A percentile compares a stretch with the other conserved stretches of the same genome.
These are phyloP conservation scores for Bombus breviceps DNA, from an alignment of 1,140 invertebrate species.

Conservation along the genomic window DNA sequence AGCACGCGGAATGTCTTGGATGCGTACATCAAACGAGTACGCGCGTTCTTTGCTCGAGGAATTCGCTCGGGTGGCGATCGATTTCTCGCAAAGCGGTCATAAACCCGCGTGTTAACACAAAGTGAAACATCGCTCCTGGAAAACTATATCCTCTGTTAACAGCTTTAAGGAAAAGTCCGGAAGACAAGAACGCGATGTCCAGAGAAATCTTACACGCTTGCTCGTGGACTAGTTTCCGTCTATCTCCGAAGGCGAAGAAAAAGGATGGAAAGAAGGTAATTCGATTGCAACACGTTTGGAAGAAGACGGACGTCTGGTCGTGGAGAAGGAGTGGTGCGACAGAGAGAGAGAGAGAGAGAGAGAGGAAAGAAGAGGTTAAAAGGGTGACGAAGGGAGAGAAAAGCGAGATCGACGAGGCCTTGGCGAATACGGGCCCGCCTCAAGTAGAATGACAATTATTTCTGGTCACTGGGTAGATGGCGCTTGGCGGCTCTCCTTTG, in stretches of 20 bases:
- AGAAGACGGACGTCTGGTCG: not conserved
- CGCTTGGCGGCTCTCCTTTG: conserved; percentile 77
- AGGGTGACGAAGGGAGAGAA: conserved; percentile 8
- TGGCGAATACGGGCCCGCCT: conserved; percentile 56
- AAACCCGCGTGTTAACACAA: conserved; percentile 1
- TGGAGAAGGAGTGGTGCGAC: not conserved
- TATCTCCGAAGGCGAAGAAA: not conserved
- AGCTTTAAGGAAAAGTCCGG: not conserved
- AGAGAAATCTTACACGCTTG: not conserved
- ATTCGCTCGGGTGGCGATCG: not conserved
- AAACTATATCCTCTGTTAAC: not conserved
- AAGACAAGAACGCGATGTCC: not conserved
- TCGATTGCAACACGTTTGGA: not conserved
- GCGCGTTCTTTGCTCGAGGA: not conserved
- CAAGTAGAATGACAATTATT: conserved; percentile 79
- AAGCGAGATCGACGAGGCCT: conserved; percentile 57
- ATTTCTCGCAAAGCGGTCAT: conserved; percentile 1
- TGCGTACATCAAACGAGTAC: not conserved
- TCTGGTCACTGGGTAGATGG: conserved; percentile 77
- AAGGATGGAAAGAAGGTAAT: not conserved
- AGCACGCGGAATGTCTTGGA: not conserved
- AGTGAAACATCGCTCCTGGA: not conserved
- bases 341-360: not conserved
- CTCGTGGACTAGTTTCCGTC: not conserved
- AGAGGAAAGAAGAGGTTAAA: not conserved